Evolutionary conservation across 2,797 vertebrate genomes (phyloP).

Genomic region (Alouatta caraya): DNA sequence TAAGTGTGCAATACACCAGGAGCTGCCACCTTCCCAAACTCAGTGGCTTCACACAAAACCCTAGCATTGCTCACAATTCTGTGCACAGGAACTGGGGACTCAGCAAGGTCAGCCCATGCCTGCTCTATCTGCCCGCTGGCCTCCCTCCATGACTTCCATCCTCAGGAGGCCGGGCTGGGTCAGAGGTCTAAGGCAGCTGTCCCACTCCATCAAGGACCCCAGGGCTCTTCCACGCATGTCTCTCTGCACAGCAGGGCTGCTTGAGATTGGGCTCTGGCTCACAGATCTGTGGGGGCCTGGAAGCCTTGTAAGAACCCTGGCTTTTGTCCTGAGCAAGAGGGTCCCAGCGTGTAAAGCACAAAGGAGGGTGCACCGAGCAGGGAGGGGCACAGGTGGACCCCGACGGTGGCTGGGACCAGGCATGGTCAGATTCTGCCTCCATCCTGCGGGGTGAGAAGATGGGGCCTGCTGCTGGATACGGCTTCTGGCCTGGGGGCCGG

Average conservation of each 20-base stretch:
- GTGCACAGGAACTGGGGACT: rapidly evolving
- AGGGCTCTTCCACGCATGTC: rapidly evolving
- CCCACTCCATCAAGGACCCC: neutral
- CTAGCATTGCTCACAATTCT: rapidly evolving
- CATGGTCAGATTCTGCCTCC: neutral
- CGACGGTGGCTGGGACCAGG: neutral
- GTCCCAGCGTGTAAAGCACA: neutral
- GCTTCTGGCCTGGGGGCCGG: neutral
- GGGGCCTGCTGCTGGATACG: neutral
- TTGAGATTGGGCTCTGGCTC: neutral
- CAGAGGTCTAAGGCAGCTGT: rapidly evolving
- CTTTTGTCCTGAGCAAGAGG: neutral
- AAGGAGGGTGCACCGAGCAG: rapidly evolving
- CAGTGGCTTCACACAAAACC: neutral
- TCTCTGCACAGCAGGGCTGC: neutral
- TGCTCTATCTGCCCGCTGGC: neutral
- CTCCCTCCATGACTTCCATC: rapidly evolving
- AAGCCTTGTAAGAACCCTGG: neutral
- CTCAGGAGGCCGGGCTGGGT: neutral
- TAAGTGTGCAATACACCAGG: rapidly evolving
- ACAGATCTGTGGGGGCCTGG: neutral
- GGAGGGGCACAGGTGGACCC: neutral
- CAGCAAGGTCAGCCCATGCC: rapidly evolving
- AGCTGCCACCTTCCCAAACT: rapidly evolving
- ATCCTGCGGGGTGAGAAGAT: neutral